Evolutionary conservation across 2,113 vertebrate species (phyloP), one percentile per base, ranked within the genome.

Genomic region (Mionectes macconnelli): DNA sequence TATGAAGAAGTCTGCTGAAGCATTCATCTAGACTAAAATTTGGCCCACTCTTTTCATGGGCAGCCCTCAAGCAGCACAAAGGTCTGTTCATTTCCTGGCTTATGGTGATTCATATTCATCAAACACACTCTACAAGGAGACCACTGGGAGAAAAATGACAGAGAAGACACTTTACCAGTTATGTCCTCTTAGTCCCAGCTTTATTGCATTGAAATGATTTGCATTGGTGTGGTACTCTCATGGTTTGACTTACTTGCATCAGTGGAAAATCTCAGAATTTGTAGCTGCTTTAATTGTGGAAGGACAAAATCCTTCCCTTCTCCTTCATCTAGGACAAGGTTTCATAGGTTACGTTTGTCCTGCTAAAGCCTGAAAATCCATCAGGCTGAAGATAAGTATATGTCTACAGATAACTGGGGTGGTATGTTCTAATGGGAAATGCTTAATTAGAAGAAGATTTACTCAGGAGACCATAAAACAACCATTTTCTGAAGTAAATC

Each of bases 41-140:
- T 91, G 89, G 89, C 62, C 91, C 44, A 9, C 77, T 90, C 23
- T 87, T 91, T 94, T 76, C 31, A 56, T 56, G 84, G 68, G 19
- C 4, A 1, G 93, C 47, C 77, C 68, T 93, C 76, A 89, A 94
- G 56, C 86, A 72, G 77, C 89, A 82, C 60, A 84, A 82, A 89
- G 91, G 80, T 91, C 87, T 92, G 69, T 81, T 92, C 3, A 0
- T 15, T 89, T 87, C 84, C 79, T 97, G 91, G 83, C 73, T 89
- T 42, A 1, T 40, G 27, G 21, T 70, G 70, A 45, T 44, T 94
- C 55, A 31, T 83, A 88, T 93, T 67, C 47, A 84, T 94, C 94
- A 94, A 81, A 77, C 0, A 0, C 0, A 0, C 21, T 83, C 72
- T 92, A 80, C 47, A 37, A 91, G 79, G 81, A 12, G 1, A 67